A percentile compares a stretch with the other conserved stretches of the same genome.
These are phyloP conservation scores for Mellilla xanthometata DNA, from an alignment of 2,888 invertebrate genomes.

Conservation along the genomic window DNA sequence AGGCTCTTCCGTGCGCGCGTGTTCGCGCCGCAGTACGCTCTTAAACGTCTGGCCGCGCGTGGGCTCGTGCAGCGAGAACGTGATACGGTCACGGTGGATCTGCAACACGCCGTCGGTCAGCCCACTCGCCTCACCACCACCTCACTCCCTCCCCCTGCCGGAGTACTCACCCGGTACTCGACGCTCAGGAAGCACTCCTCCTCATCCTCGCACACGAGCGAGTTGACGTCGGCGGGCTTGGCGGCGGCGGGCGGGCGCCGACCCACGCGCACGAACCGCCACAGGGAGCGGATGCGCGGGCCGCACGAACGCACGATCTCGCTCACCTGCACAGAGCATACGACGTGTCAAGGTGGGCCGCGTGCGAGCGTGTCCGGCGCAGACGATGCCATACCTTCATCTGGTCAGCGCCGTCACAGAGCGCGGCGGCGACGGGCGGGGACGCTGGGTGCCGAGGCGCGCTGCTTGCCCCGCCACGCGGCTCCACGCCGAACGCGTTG, in stretches of 20 bases:
- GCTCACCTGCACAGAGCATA: slow-evolving; percentile 46
- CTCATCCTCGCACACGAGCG: slow-evolving; percentile 72
- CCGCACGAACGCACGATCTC: slow-evolving; percentile 67
- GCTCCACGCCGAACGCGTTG: slow-evolving; percentile 66
- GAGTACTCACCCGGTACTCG: slow-evolving; percentile 64
- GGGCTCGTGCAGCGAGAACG: slow-evolving; percentile 72
- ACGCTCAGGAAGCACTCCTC: slow-evolving; percentile 70
- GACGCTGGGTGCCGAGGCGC: slow-evolving; percentile 22
- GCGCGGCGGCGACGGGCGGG: slow-evolving; percentile 30
- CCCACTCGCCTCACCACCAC: too few relatives aligned
- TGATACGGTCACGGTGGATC: slow-evolving; percentile 75
- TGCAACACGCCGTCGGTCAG: slow-evolving; percentile 25
- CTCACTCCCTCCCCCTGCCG: slow-evolving; percentile 47
- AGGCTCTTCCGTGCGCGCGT: slow-evolving; percentile 51
- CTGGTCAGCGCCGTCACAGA: slow-evolving; percentile 72
- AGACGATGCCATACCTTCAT: slow-evolving; percentile 56
- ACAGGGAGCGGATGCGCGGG: slow-evolving; percentile 67
- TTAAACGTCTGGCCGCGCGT: slow-evolving; percentile 72
- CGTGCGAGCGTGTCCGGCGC: too few relatives aligned
- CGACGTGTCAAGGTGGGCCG: too few relatives aligned
- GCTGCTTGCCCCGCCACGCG: slow-evolving; percentile 28
- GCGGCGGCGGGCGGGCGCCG: slow-evolving; percentile 55
- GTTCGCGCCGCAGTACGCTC: slow-evolving; percentile 68
- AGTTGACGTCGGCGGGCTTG: slow-evolving; percentile 74
- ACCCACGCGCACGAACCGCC: slow-evolving; percentile 68